Base-by-base conservation (phyloP, 2,888 invertebrate genomes). In the Eumerus sabulonum region DNA sequence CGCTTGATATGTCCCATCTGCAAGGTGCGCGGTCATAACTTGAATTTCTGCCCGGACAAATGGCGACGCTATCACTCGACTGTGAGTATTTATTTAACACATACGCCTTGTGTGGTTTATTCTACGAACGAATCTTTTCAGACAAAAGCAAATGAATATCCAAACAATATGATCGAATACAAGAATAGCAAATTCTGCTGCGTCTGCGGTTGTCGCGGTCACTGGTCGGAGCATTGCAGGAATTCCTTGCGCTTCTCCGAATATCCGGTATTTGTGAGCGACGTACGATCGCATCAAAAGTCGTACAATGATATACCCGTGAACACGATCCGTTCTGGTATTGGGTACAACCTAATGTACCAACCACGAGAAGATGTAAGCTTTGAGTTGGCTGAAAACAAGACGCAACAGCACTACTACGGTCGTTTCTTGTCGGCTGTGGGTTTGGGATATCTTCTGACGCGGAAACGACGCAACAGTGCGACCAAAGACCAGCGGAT, bases 21-120 rank as follows among this genome's bases (percentile, higher is more conserved):
- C 85, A 90, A 90, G 59, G 91, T 92, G 83, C 83, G 84, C 19
- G 94, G 94, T 0, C 94, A 95, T 85, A 89, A 90, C 9, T 84
- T 90, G 51, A 88, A 90, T 17, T 89, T 90, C 85, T 95, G 94
- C 83, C 94, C 94, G 0, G 94, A 94, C 87, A 88, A 92, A 45
- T 95, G 94, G 94, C 91, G 94, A 56, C 90, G 94, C 67, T 94
- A 94, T 88, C 93, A 94, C 86, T 91, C 92, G 82, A 94, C 94
- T 79, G 94, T 92, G 90, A 90, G 86, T 86, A 5, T 40, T n/a
- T 7, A n/a, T n/a, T 9, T 40, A 1, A 1, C 40, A 40, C 9
- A 5, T 7, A 40, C 9, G 27, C 27, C 27, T 27, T 7, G n/a
- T n/a, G n/a, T n/a, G n/a, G n/a, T n/a, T n/a, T n/a, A n/a, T n/a